Conservation (phyloP, 2,797 vertebrate genomes). For the Cryptoprocta ferox region DNA sequence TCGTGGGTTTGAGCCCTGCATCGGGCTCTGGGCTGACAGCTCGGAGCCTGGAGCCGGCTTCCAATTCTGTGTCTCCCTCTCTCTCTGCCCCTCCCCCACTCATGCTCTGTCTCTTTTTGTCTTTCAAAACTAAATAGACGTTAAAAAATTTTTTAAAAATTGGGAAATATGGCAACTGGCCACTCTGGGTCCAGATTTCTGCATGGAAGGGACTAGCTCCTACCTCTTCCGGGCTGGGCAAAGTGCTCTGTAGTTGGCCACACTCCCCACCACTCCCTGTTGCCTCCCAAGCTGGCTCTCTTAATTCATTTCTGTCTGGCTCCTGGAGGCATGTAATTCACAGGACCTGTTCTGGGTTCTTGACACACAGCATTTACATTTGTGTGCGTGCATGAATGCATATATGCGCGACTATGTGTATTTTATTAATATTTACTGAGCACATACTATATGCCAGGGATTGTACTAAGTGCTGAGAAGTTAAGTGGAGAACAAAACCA, state of each 20-base stretch:
- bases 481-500: not conserved
- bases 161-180: not conserved
- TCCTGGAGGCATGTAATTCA: not conserved
- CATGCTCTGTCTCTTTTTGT: too few species aligned
- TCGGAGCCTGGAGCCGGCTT: too few species aligned
- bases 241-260: not conserved
- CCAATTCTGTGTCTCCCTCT: too few species aligned
- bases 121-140: too few species aligned
- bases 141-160: too few species aligned
- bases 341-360: not conserved
- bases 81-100: too few species aligned
- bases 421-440: not conserved
- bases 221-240: fast-evolving
- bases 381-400: fast-evolving
- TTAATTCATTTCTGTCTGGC: not conserved
- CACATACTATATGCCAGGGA: not conserved
- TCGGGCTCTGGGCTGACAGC: too few species aligned
- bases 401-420: not conserved
- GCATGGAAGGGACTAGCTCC: not conserved
- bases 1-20: too few species aligned
- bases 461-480: not conserved
- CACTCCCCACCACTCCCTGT: not conserved
- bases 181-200: not conserved
- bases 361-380: not conserved
- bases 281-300: not conserved